Base-by-base conservation (phyloP, 1,140 invertebrate species). In the Neoseiulus cucumeris region DNA sequence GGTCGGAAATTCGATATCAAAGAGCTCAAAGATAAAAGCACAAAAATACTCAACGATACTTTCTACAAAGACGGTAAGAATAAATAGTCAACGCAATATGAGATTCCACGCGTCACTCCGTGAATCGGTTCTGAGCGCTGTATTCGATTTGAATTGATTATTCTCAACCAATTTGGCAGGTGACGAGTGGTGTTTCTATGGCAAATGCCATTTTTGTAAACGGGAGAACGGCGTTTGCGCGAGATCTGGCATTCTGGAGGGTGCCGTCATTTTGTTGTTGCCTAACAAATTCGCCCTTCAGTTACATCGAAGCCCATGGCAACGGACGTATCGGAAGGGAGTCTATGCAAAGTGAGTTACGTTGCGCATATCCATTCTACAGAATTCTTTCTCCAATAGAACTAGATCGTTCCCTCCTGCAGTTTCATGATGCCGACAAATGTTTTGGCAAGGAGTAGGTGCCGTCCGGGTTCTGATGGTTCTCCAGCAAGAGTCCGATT, bases 201-300 rank as follows among this genome's bases (percentile, higher is more conserved):
- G 91, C 0, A 83, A 86, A 73, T 95, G 91, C 74, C 84, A 84
- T 74, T 93, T 91, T 73, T 95, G 91, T 74, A 85, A 83, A 67
- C 78, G 79, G 64, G 80, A 83, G 68, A 86, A 91, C 73, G 83
- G 85, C 1, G 84, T 92, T 4, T 95, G 91, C 78, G 85, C 81
- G 1, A 78, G 80, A 12, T 79, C 82, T 68, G 64, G 65, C 18
- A 74, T 82, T 68, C 75, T 84, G 69, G 87, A 90, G 78, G 91
- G 91, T 12, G 83, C 86, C n/a, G 75, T 90, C 12, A 85, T 91
- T 66, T 80, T 91, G 39, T 86, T 87, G 80, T 76, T 94, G 68
- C 85, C 89, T 7, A 78, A 81, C 39, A 77, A 80, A 66, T 80
- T 86, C 44, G 81, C 80, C 70, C 71, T 84, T 2, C 74, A 77